Base-by-base conservation (phyloP, 1,140 invertebrate species). In the Danaus plexippus region DNA sequence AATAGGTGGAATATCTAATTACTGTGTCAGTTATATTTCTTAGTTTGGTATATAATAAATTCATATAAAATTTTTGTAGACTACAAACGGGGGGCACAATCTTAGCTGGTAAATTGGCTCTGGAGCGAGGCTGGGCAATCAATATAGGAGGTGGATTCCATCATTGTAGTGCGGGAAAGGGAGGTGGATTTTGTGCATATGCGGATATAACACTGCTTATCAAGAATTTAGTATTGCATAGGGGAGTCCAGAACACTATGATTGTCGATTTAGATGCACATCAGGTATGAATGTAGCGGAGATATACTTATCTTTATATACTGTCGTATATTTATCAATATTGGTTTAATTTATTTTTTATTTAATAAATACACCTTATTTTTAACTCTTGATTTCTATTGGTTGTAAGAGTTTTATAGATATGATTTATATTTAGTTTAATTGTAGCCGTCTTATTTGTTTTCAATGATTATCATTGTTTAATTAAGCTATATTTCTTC, bases 71-170 rank as follows among this genome's bases (percentile, higher is more conserved):
- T 22, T 40, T 9, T 43, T 44, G 9, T 52, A 92, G 94, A 52
- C 92, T 90, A 69, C 95, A 96, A 77, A 94, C 94, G 11, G 94
- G 94, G 15, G 95, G 95, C 10, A 93, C 94, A 44, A 90, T 96
- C 57, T 73, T 96, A 65, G 94, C 93, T 42, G 94, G 93, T 1
- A 93, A 94, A 75, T 70, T 97, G 54, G 95, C 95, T 1, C 48
- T 96, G 42, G 91, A 95, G 60, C 74, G 92, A 47, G 94, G 94
- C 1, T 97, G 95, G 94, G 91, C 95, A 0, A 94, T 97, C 43
- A 97, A 97, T 79, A 89, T 97, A n/a, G 95, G 95, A 5, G 95
- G 95, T 42, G 95, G 95, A 3, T 95, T 95, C 76, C 94, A 95
- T 81, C 95, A 96, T 75, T 95, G 94, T 77, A 92, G 90, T 57